phyloP scores from a whole-genome alignment of 2,113 vertebrate genomes.

The Pachycephala philippinensis region DNA sequence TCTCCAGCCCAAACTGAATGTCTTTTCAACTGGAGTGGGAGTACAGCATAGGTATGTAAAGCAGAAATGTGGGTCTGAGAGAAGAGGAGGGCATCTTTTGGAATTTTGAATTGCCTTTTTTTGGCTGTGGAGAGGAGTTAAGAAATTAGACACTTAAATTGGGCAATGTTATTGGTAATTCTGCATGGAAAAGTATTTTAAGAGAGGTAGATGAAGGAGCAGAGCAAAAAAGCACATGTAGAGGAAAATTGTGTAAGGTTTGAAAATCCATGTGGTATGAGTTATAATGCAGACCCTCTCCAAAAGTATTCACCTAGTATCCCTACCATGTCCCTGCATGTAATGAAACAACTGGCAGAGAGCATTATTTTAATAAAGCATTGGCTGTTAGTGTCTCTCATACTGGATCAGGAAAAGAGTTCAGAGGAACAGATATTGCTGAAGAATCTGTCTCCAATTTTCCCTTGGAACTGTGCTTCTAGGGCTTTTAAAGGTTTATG shows the following conservation, averaged over 20 bases:
- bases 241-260: not conserved
- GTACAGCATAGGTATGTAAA: not conserved
- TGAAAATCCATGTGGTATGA: not conserved
- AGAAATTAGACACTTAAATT: not conserved
- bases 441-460: conserved; percentile 18
- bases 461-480: not conserved
- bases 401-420: not conserved
- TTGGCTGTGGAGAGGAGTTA: not conserved
- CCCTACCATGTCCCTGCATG: not conserved
- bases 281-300: not conserved
- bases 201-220: not conserved
- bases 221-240: not conserved
- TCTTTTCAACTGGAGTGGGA: not conserved
- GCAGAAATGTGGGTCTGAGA: not conserved
- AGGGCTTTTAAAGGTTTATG: conserved; percentile 24
- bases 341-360: not conserved
- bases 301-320: not conserved
- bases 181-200: not conserved
- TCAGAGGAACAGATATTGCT: not conserved
- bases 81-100: not conserved
- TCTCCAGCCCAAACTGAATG: not conserved
- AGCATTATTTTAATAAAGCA: not conserved
- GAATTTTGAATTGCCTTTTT: not conserved
- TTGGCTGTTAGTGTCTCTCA: not conserved
- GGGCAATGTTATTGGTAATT: not conserved